Evolutionary conservation across 2,797 vertebrate genomes (phyloP), one percentile per base, ranked within the genome.

Genomic region (Vultur gryphus): DNA sequence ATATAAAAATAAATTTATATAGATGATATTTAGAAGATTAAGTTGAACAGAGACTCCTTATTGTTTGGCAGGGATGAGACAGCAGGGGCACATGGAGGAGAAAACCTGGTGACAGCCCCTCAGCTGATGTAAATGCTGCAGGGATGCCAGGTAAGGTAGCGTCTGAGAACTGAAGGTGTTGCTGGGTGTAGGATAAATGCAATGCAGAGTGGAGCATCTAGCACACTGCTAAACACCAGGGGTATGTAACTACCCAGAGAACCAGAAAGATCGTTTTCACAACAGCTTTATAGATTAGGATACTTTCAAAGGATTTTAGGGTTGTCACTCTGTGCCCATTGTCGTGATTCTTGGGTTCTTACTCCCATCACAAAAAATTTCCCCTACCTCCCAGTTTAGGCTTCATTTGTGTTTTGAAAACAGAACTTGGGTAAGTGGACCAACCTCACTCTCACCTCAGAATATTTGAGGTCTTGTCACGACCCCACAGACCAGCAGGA

Each of bases 311-410:
- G 44, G 6, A 41, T 43, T 93, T 41, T 43, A 78, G 46, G 41
- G 13, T 57, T 78, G 5, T 26, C 16, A 13, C 12, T 87, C 37
- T 0, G 0, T 52, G 19, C 25, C 37, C 3, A 1, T 31, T 25
- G 24, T 39, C 3, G 1, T 4, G 9, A 39, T 77, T 65, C 41
- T 37, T 29, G 35, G 51, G 17, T 75, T 85, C 44, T 28, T 75
- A 51, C 4, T 2, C 11, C 14, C n/a, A 55, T 37, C 20, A 59
- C 4, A 41, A 73, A 64, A 57, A 69, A 17, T 8, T 9, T 72
- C 14, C 21, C 37, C 9, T 49, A 18, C 35, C n/a, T 88, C 52
- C 16, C 41, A 51, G 12, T 51, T 67, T 41, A 80, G 19, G 19
- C 13, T 71, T 54, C 14, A 14, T 71, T 84, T 88, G 17, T 31